Conservation (phyloP, 2,888 invertebrate genomes). For the Malthinus seriepunctatus region DNA sequence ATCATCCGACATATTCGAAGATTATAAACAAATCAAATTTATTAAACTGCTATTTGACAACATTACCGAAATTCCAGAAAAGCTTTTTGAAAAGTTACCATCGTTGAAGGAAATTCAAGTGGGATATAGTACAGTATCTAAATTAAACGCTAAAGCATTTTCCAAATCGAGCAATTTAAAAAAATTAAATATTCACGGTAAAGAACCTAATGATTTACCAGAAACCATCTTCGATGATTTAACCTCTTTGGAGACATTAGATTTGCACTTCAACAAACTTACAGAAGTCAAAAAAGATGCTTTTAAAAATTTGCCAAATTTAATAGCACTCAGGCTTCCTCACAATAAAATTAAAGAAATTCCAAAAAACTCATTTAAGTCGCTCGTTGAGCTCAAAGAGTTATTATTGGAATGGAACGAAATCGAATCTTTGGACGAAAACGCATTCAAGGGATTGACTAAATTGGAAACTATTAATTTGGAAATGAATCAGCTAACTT, state of each 20-base stretch:
- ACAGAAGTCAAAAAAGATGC: not conserved
- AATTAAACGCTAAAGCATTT: not conserved
- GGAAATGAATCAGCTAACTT: constrained; percentile 1
- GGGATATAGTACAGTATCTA: not conserved
- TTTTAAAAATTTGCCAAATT: not conserved
- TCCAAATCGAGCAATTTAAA: not conserved
- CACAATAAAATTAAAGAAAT: not conserved
- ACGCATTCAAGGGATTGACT: constrained; percentile 9
- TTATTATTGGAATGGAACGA: constrained; percentile 8
- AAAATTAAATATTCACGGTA: not conserved
- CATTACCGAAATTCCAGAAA: not conserved
- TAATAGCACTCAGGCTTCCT: not conserved
- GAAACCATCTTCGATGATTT: not conserved
- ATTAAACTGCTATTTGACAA: no score
- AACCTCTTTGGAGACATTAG: not conserved
- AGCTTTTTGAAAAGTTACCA: not conserved
- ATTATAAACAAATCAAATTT: no score
- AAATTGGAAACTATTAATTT: constrained; percentile 6
- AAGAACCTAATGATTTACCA: not conserved
- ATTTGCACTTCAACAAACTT: not conserved
- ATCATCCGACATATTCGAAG: no score
- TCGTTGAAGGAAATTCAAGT: not conserved
- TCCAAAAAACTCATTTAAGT: not conserved
- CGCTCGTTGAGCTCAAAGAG: not conserved
- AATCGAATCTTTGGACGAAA: not conserved